Evolutionary conservation across 2,113 vertebrate species (phyloP).

Genomic region (Actenoides hombroni): DNA sequence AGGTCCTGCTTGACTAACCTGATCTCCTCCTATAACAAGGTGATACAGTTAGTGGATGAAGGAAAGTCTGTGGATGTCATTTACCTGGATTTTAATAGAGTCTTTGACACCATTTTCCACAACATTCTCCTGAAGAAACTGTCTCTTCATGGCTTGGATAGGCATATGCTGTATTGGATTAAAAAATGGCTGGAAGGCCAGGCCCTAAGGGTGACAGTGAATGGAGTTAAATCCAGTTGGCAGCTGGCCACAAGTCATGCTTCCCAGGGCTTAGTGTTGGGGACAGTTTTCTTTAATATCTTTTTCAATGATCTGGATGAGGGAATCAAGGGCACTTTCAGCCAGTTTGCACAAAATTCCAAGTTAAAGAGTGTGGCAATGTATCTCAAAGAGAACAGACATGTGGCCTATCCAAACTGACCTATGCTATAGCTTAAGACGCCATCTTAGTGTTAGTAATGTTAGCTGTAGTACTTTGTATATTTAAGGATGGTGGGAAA

Average conservation of each 20-base stretch:
- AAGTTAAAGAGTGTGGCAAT: too few species aligned
- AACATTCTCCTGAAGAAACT: background rate
- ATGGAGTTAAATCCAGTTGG: background rate
- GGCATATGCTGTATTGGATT: background rate
- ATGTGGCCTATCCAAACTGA: too few species aligned
- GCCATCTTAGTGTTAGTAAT: too few species aligned
- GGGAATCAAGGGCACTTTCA: background rate
- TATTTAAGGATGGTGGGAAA: too few species aligned
- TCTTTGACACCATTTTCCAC: background rate
- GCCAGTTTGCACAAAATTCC: background rate
- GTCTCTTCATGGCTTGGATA: background rate
- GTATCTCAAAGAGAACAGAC: too few species aligned
- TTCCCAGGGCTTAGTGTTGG: background rate
- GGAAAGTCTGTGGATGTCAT: background rate
- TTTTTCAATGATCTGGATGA: background rate
- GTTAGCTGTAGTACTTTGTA: too few species aligned
- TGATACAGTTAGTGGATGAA: background rate
- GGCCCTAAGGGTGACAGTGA: background rate
- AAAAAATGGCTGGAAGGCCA: background rate
- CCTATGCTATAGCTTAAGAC: too few species aligned
- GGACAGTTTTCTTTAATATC: background rate
- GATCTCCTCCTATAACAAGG: background rate
- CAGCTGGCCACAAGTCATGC: accelerated
- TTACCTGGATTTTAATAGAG: background rate
- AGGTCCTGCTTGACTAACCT: background rate